Percentiles rank a stretch among this genome's conserved stretches.
Evolutionary conservation across 1,140 invertebrate species (phyloP).

Genomic region (Hypsibius dujardini): DNA sequence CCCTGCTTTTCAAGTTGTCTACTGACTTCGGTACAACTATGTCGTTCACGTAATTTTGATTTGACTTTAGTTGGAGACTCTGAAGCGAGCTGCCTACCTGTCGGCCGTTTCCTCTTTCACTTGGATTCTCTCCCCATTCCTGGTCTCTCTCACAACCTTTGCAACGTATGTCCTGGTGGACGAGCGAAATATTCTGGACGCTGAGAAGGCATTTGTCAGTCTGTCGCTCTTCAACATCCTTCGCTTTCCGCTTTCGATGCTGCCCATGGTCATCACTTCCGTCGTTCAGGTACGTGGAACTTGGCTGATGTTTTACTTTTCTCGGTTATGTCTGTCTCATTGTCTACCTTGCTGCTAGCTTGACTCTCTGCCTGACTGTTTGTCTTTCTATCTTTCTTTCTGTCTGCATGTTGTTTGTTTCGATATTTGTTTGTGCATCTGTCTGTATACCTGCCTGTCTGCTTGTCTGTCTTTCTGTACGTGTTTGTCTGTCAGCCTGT

Average conservation of each 20-base stretch:
- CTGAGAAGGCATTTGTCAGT: constrained; percentile 45
- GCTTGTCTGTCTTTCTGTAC: too few species aligned
- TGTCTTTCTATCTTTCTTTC: not conserved
- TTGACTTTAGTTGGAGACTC: constrained; percentile 48
- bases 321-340: too few species aligned
- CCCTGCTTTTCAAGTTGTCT: not conserved
- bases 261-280: constrained; percentile 69
- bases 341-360: not conserved
- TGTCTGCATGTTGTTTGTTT: not conserved
- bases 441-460: too few species aligned
- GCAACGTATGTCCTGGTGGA: constrained; percentile 54
- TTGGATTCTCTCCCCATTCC: constrained; percentile 20
- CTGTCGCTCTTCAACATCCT: constrained; percentile 34
- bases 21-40: too few species aligned
- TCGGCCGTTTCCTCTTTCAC: constrained; percentile 20
- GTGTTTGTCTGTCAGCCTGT: too few species aligned
- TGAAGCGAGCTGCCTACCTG: constrained; percentile 22
- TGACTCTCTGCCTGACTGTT: not conserved
- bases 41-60: not conserved
- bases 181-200: constrained; percentile 36
- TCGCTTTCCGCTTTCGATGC: constrained; percentile 46
- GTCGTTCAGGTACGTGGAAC: constrained; percentile 71
- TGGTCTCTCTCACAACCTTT: constrained; percentile 60
- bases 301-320: too few species aligned
- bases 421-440: not conserved